phyloP scores from a whole-genome alignment of 2,888 invertebrate species.

The Molanna angustata region DNA sequence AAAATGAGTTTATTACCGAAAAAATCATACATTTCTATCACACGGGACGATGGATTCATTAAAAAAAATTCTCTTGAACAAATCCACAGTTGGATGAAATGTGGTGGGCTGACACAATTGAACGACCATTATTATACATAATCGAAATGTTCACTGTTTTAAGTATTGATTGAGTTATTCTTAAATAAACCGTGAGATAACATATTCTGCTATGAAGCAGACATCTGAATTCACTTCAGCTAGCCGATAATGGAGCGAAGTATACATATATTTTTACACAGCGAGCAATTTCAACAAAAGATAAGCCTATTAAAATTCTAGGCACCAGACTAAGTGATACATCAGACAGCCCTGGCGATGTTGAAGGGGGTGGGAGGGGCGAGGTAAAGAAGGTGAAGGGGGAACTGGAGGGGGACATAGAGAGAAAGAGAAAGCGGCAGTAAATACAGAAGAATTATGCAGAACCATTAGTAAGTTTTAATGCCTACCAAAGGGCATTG shows the following conservation, averaged over 20 bases:
- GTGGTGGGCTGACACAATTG: too few species aligned
- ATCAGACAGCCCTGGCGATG: too few species aligned
- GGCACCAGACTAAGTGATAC: not conserved
- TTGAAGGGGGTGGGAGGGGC: not conserved
- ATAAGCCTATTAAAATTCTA: not conserved
- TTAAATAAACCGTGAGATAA: too few species aligned
- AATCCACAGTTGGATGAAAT: too few species aligned
- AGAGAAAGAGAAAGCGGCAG: not conserved
- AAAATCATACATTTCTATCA: too few species aligned
- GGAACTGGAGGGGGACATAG: not conserved
- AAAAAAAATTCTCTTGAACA: too few species aligned
- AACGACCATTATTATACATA: too few species aligned
- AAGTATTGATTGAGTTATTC: too few species aligned
- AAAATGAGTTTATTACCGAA: too few species aligned
- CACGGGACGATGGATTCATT: too few species aligned
- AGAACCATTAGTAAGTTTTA: conserved; percentile 4
- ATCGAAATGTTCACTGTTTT: too few species aligned
- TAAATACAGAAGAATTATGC: conserved; percentile 3
- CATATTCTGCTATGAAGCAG: not conserved
- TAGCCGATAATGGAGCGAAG: not conserved
- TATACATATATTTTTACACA: not conserved
- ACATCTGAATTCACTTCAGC: not conserved
- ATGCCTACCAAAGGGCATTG: not conserved
- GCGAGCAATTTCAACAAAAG: not conserved
- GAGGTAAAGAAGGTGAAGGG: not conserved